phyloP scores from a whole-genome alignment of 2,113 vertebrate genomes.

The Pristiophorus japonicus region DNA sequence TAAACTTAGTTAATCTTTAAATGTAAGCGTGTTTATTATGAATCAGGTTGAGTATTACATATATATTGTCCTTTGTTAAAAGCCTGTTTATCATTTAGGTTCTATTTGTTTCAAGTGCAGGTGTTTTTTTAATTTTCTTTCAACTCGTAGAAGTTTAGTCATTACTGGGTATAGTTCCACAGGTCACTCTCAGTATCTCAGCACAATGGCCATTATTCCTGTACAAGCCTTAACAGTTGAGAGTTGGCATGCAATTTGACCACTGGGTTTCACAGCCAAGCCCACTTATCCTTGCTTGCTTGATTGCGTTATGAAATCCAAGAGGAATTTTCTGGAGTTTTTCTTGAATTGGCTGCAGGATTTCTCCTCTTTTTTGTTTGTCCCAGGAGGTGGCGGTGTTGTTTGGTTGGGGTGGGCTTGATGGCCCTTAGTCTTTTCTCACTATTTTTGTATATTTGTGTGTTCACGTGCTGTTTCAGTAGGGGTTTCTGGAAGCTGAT shows the following conservation, averaged over 20 bases:
- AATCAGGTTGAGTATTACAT: no score
- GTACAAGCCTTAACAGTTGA: background rate
- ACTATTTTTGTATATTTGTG: background rate
- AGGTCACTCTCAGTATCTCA: background rate
- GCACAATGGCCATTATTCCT: background rate
- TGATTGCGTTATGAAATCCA: background rate
- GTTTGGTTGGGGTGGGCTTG: background rate
- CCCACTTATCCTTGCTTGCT: background rate
- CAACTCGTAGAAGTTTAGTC: background rate
- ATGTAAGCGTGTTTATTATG: background rate
- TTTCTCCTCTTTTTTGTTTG: background rate
- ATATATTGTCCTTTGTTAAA: background rate
- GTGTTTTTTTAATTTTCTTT: background rate
- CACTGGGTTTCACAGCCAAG: background rate
- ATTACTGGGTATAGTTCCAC: background rate
- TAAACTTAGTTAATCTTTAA: background rate
- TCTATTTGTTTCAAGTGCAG: background rate
- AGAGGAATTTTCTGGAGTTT: background rate
- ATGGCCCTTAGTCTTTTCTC: background rate
- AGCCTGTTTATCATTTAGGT: background rate
- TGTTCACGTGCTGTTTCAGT: background rate
- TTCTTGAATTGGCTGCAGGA: background rate
- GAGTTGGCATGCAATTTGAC: background rate
- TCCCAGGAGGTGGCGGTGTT: background rate
- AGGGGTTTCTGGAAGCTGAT: background rate